Evolutionary conservation across 1,140 invertebrate species (phyloP).

Genomic region (Alviniconcha marisindica): DNA sequence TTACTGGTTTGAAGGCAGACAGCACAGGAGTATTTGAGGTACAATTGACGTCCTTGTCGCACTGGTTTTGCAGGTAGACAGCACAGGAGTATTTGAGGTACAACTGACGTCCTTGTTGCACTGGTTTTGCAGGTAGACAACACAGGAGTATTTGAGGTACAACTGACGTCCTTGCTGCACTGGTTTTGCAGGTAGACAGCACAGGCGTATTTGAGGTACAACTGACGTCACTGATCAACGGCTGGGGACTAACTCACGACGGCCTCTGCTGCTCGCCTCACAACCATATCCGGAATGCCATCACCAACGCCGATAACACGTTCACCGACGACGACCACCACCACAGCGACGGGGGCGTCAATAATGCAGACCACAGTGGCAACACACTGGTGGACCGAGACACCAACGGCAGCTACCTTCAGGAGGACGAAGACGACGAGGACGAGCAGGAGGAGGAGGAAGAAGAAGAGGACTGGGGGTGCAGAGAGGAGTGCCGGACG

Average conservation of each 20-base stretch:
- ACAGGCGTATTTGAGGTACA: conserved; percentile 56
- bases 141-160: conserved; percentile 55
- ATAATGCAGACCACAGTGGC: background rate
- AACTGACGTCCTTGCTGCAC: conserved; percentile 42
- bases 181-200: conserved; percentile 38
- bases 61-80: conserved; percentile 41
- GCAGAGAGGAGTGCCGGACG: conserved; percentile 49
- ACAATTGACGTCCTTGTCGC: no score
- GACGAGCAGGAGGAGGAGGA: conserved; percentile 24
- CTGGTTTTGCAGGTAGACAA: conserved; percentile 42
- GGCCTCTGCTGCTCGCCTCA: conserved; percentile 47
- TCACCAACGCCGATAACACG: background rate
- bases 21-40: no score
- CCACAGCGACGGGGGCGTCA: background rate
- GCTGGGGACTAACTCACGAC: conserved; percentile 45
- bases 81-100: conserved; percentile 55
- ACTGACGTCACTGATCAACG: conserved; percentile 51
- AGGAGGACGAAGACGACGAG: background rate
- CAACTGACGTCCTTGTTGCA: conserved; percentile 39
- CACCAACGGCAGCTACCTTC: background rate
- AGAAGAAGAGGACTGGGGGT: conserved; percentile 21
- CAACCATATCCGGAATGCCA: conserved; percentile 28
- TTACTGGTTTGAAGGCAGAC: no score
- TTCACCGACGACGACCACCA: background rate
- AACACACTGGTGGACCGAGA: background rate